Conservation (phyloP, 1,140 invertebrate species). For the Drosophila kikkawai region DNA sequence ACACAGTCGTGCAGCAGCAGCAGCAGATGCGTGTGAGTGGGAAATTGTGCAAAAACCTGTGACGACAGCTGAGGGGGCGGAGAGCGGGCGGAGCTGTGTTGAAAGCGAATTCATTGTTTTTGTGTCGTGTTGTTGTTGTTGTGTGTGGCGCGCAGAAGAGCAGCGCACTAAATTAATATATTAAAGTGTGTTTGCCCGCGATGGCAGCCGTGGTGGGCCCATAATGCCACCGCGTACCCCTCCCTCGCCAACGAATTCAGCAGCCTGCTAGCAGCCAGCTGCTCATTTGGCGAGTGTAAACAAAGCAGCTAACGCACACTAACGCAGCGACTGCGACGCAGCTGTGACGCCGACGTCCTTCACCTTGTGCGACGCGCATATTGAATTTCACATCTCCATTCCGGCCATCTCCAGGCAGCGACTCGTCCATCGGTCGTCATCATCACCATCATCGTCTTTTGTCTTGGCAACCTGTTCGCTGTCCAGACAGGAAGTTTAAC, state of each 20-base stretch:
- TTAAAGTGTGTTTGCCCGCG: constrained; percentile 49
- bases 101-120: constrained; percentile 57
- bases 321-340: constrained; percentile 17
- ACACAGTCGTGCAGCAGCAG: constrained; percentile 23
- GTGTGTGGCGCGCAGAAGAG: constrained; percentile 14
- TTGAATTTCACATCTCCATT: constrained; percentile 65
- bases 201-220: constrained; percentile 22
- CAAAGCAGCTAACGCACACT: constrained; percentile 61
- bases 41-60: constrained; percentile 80
- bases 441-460: constrained; percentile 50
- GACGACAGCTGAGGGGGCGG: constrained; percentile 53
- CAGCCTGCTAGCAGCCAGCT: constrained; percentile 50
- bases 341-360: constrained; percentile 60
- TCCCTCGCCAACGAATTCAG: constrained; percentile 45
- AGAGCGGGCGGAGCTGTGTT: constrained; percentile 34
- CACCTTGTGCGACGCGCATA: constrained; percentile 64
- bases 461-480: constrained; percentile 67
- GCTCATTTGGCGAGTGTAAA: constrained; percentile 74
- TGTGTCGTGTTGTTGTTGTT: constrained; percentile 19
- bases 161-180: constrained; percentile 70
- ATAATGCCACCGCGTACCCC: constrained; percentile 54
- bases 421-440: constrained; percentile 5
- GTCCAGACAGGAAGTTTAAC: constrained; percentile 74
- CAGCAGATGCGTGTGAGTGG: constrained; percentile 29
- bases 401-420: constrained; percentile 24